Evolutionary conservation across 2,888 invertebrate genomes (phyloP), one percentile per base, ranked within the genome.

Genomic region (Heterodera filipjevi): DNA sequence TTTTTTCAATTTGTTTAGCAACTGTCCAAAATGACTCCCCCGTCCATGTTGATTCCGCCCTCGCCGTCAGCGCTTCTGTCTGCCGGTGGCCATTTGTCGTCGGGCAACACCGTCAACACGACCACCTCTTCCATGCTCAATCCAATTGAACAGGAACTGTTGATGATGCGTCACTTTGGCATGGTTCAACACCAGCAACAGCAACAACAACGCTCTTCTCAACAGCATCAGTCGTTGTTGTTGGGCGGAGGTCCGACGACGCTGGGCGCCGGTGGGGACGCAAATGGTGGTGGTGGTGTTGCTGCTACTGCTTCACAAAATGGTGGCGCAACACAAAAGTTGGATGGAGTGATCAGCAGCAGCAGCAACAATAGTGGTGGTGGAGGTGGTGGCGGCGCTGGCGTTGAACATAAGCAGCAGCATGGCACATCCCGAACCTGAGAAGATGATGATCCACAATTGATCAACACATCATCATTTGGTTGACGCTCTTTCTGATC

Each of bases 91-190:
- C 39, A 22, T 33, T 71, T 39, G 71, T 53, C 75, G 49, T 27
- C 59, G 30, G 33, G 19, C 30, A 30, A 6, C n/a, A 39, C 59
- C 8, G 27, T 14, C 59, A 74, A 53, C 49, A 19, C 46, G 35
- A 59, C 30, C 76, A 39, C 64, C 66, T 19, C n/a, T 27, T 35
- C 46, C 46, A 49, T 14, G 46, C 19, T 64, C 35, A 73, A 78
- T 33, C 75, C 78, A 14, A 64, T 79, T 39, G 79, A 79, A 27
- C 79, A 79, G 46, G 79, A 79, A 76, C 32, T 77, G 53, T 35
- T 77, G 59, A 79, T 79, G 79, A 79, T 79, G 79, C 76, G 79
- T 30, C 79, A 79, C 79, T 49, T 64, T 32, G 49, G 53, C 53
- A 14, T 72, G 49, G 35, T 39, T 33, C 33, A 71, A 5, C 35